A percentile compares a stretch with the other conserved stretches of the same genome.
Evolutionary conservation across 2,797 vertebrate species (phyloP).

Genomic region (Xenopus petersii): DNA sequence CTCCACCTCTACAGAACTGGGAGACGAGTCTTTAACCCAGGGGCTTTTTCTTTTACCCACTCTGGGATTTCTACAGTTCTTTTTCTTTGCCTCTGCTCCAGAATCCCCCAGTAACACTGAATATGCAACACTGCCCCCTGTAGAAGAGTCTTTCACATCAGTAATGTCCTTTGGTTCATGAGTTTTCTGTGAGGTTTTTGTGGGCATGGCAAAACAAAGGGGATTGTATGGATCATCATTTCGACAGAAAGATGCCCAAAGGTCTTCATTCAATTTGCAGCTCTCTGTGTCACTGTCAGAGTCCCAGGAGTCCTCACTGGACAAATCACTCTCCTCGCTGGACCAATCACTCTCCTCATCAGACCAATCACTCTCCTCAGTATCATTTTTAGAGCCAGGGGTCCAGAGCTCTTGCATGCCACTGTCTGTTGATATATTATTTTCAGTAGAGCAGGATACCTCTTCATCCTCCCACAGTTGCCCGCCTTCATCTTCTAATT

Average conservation of each 20-base stretch:
- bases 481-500: not conserved
- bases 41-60: not conserved
- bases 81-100: not conserved
- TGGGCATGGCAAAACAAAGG: slow-evolving; percentile 16
- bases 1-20: not conserved
- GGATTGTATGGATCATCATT: slow-evolving; percentile 40
- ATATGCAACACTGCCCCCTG: not conserved
- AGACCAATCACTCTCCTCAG: slow-evolving; percentile 25
- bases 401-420: slow-evolving; percentile 22
- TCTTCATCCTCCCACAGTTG: not conserved
- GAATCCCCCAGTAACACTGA: not conserved
- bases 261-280: slow-evolving; percentile 12
- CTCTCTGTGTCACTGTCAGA: not conserved
- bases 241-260: slow-evolving; percentile 20
- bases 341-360: slow-evolving; percentile 9
- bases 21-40: not conserved
- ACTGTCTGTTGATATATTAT: slow-evolving; percentile 21
- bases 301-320: slow-evolving; percentile 28
- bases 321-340: slow-evolving; percentile 20
- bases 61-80: not conserved
- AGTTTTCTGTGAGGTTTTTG: not conserved
- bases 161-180: not conserved
- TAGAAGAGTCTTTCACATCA: not conserved
- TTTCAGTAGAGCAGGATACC: not conserved
- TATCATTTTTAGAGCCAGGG: not conserved